Conservation (phyloP, 2,797 vertebrate genomes). For the Sibirionetta formosa region DNA sequence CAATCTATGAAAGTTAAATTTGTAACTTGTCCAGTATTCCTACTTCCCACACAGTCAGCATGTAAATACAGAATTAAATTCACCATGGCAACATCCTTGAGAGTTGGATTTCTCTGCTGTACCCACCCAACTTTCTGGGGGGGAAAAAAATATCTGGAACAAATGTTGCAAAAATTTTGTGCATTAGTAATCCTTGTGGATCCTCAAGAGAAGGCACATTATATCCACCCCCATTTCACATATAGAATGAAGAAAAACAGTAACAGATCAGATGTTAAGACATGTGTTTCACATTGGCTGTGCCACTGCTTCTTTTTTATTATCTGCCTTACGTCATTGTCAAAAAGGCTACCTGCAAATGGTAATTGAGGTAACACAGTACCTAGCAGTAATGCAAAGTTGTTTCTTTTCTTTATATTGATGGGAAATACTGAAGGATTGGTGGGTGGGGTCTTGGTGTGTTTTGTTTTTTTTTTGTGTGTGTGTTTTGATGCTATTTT, state of each 20-base stretch:
- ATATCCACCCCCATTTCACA: background rate
- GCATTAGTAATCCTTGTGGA: background rate
- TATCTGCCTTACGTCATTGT: background rate
- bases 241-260: background rate
- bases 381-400: background rate
- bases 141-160: background rate
- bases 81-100: slow-evolving; percentile 6
- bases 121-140: background rate
- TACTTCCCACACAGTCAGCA: background rate
- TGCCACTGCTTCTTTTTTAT: background rate
- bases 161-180: background rate
- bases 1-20: background rate
- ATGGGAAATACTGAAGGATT: background rate
- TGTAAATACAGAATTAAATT: slow-evolving; percentile 2
- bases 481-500: too few relatives aligned
- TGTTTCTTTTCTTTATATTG: background rate
- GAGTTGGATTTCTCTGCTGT: background rate
- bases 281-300: background rate
- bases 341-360: background rate
- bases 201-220: background rate
- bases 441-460: background rate
- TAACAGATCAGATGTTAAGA: background rate
- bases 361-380: background rate
- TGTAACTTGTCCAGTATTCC: background rate
- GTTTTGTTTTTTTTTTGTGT: too few relatives aligned